These are phyloP conservation scores for Molossus alvarezi DNA, from an alignment of 2,797 vertebrate species.

Conservation along the genomic window DNA sequence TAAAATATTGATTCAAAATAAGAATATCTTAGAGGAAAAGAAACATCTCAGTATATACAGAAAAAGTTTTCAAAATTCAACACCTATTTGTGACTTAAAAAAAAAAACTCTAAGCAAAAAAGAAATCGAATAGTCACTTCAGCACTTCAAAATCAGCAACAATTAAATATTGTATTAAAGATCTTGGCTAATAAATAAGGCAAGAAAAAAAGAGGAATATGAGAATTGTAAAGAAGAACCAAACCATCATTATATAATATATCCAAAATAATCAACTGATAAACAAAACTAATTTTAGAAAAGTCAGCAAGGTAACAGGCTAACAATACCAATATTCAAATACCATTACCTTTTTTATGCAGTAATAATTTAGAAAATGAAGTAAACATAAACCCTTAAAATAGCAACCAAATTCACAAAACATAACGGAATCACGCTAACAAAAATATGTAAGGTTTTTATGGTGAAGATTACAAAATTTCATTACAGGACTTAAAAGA, in stretches of 20 bases:
- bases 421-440: not conserved
- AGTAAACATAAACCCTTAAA: not conserved
- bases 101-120: not conserved
- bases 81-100: not conserved
- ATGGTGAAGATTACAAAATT: not conserved
- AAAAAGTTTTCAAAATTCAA: constrained; percentile 35
- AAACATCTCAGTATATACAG: constrained; percentile 19
- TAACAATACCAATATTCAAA: not conserved
- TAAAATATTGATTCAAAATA: constrained; percentile 47
- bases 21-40: not conserved
- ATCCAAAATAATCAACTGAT: not conserved
- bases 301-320: not conserved
- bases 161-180: not conserved
- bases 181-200: not conserved
- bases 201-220: not conserved
- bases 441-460: not conserved
- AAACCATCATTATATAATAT: not conserved
- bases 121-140: not conserved
- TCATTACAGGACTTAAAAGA: not conserved
- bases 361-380: constrained; percentile 25
- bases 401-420: constrained; percentile 9
- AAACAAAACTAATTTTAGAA: not conserved
- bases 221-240: not conserved
- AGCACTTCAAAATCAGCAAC: not conserved
- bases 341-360: not conserved